Evolutionary conservation across 53 echinoderm and acorn worm species (phyloP), one percentile per base, ranked within the genome.

Genomic region (Crossaster papposus): DNA sequence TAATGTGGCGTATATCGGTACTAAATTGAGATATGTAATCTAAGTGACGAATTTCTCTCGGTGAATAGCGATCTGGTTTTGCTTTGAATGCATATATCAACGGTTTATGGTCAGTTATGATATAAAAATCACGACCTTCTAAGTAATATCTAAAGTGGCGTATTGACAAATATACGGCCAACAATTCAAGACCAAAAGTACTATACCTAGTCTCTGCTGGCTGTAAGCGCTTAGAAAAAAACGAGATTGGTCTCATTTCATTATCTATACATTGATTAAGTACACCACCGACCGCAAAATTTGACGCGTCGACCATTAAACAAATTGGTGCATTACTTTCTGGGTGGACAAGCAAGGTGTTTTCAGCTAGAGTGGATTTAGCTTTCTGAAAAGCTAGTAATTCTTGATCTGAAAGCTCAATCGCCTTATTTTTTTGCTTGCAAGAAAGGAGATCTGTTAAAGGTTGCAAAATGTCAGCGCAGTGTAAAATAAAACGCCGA

Each of bases 41-140:
- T 51, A 86, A 75, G 33, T 86, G 87, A 13, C 32, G 51, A 22
- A 88, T 76, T 75, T 76, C 77, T 55, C 87, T 72, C n/a, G 87
- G 87, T 36, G 87, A 86, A 54, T 86, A 75, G 28, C 87, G 87
- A 74, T 86, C 87, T 74, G 72, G 73, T 50, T 85, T 85, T 15
- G 85, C 9, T 65, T 24, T 36, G 17, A 85, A 85, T 37, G 85
- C 85, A 71, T 36, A 70, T 18, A 8, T 71, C 36, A 85, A 24
- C 20, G 85, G 35, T 71, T 64, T n/a, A 34, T 82, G 83, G 26
- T 82, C 83, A 64, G 64, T 82, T 14, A 82, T 26, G 64, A 82
- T 82, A 30, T 14, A 28, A 82, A 82, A 82, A 4, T 58, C 20
- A 14, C 83, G 58, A 23, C 83, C 83, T 82, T 82, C 83, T 11